Percentiles rank a stretch among this genome's conserved stretches.
These are phyloP conservation scores for Megaceryle maxima DNA, from an alignment of 2,113 vertebrate genomes.

Conservation along the genomic window DNA sequence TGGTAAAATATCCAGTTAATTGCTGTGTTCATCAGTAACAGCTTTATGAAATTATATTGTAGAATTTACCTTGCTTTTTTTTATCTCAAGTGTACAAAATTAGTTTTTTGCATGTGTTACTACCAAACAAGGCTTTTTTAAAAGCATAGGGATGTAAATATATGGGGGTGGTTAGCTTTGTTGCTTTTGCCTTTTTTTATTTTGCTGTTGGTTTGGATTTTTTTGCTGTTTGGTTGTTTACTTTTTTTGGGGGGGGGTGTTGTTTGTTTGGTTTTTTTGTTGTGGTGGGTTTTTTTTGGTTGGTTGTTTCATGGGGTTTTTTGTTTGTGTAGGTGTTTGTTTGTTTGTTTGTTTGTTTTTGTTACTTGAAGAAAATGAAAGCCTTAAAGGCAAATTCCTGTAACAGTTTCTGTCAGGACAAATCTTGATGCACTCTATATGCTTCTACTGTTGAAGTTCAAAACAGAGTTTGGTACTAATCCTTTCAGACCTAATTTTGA, in stretches of 20 bases:
- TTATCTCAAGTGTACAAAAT: not conserved
- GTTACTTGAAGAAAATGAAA: not conserved
- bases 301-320: not conserved
- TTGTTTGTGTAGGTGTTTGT: too few species aligned
- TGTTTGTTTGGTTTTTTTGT: too few species aligned
- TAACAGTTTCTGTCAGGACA: not conserved
- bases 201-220: too few species aligned
- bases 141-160: not conserved
- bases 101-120: not conserved
- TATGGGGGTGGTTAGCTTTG: not conserved
- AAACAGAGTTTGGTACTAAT: not conserved
- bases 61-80: not conserved
- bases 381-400: not conserved
- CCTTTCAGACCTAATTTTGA: not conserved
- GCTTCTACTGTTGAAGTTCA: not conserved
- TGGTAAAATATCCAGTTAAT: not conserved
- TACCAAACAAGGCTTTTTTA: not conserved
- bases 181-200: not conserved
- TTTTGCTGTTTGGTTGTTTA: too few species aligned
- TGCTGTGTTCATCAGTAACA: not conserved
- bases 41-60: not conserved
- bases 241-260: too few species aligned
- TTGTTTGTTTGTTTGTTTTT: too few species aligned
- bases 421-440: not conserved
- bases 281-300: too few species aligned